Evolutionary conservation across 2,797 vertebrate genomes (phyloP).

Genomic region (Chlorospingus flavigularis): DNA sequence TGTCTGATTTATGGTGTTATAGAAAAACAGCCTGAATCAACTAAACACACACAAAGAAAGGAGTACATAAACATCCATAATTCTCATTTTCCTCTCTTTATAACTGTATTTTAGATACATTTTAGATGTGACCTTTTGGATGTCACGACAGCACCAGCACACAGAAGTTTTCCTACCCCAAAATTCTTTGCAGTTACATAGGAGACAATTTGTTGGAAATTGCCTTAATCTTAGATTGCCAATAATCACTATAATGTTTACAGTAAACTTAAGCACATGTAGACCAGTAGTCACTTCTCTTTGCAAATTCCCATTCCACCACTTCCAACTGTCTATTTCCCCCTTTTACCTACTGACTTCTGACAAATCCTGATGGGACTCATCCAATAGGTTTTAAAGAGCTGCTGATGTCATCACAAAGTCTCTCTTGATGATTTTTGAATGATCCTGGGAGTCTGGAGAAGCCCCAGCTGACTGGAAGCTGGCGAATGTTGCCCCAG

Average conservation of each 20-base stretch:
- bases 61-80: background rate
- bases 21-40: background rate
- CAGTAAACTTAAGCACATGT: background rate
- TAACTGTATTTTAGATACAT: background rate
- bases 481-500: rapidly evolving
- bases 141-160: background rate
- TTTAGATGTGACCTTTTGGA: background rate
- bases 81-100: background rate
- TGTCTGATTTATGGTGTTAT: rapidly evolving
- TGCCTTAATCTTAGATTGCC: background rate
- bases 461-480: background rate
- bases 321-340: background rate
- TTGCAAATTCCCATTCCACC: background rate
- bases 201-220: background rate
- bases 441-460: background rate
- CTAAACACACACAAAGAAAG: background rate
- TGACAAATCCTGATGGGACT: background rate
- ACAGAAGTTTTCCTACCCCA: background rate
- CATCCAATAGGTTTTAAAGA: background rate
- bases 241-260: background rate
- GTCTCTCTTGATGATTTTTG: background rate
- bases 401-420: background rate
- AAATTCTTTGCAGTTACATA: background rate
- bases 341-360: background rate
- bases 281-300: background rate